Base-by-base conservation (phyloP, 1,140 invertebrate genomes). In the Caenorhabditis brenneri region DNA sequence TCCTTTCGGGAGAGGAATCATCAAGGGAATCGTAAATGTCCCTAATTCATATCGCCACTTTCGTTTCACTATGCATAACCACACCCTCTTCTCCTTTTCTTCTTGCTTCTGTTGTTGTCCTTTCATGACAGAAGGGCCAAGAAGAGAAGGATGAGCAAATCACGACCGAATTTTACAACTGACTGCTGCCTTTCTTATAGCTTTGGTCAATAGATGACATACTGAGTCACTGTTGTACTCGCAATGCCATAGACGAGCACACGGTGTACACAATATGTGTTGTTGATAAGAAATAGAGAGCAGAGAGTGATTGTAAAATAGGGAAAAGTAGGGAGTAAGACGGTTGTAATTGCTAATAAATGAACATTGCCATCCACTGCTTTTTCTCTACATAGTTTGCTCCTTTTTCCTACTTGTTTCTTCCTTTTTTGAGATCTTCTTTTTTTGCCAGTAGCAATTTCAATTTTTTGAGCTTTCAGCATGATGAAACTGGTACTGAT, bases 1-100 rank as follows among this genome's bases (percentile, higher is more conserved):
- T 74, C 27, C 19, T 12, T 9, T 27, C 7, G 27, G 53, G 22
- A 42, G n/a, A 74, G 33, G 65, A 74, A 74, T 74, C 65, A 74
- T 74, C 65, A 74, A 74, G 65, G 65, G 65, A 74, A 74, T 74
- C 65, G 65, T 74, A 74, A 74, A 74, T 74, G 65, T 74, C 65
- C 65, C 65, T 74, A 74, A 74, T 74, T 74, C 65, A 74, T 74
- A 74, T 74, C 65, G 65, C 65, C 65, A 74, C 65, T 74, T 74
- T 74, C 65, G 58, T 65, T 16, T 58, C 60, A n/a, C 36, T 74
- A 24, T 74, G 65, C 65, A 74, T 74, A 74, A 74, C 65, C 65
- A 74, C 33, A 74, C 65, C 65, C 65, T n/a, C 16, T 6, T 33
- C 31, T 16, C 31, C 33, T 24, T 65, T 36, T 19, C 19, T 36